These are phyloP conservation scores for Celastrina argiolus DNA, from an alignment of 2,888 invertebrate species.

Conservation along the genomic window DNA sequence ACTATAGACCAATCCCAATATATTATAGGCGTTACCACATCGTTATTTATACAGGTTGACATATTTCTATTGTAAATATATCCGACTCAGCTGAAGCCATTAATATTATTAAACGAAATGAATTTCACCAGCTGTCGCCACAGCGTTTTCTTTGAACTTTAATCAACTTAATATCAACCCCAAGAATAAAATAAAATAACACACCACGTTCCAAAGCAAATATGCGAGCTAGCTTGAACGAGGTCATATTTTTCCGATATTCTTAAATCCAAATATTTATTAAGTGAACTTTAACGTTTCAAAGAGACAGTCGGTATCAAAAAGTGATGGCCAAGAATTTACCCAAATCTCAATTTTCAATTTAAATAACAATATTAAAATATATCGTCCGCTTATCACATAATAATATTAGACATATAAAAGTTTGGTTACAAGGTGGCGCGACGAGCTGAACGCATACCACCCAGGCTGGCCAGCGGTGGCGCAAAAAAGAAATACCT, in stretches of 20 bases:
- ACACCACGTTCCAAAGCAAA: conserved; percentile 4
- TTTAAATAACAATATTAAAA: no score
- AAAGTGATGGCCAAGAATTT: no score
- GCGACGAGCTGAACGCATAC: no score
- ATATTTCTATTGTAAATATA: background rate
- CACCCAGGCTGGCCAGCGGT: no score
- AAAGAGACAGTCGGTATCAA: background rate
- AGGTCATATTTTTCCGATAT: conserved; percentile 12
- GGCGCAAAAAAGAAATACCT: no score
- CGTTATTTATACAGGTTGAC: background rate
- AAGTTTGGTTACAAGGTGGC: no score
- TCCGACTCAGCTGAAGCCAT: background rate
- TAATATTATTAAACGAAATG: conserved; percentile 5
- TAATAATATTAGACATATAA: no score
- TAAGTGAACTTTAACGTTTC: background rate
- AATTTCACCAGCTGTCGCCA: conserved; percentile 9
- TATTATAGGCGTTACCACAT: background rate
- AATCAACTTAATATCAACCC: conserved; percentile 15
- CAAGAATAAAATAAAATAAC: conserved; percentile 10
- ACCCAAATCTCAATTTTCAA: no score
- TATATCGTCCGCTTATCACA: no score
- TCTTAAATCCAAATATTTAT: conserved; percentile 11
- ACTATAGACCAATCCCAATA: no score
- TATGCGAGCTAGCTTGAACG: conserved; percentile 6
- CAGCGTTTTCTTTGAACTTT: background rate